Evolutionary conservation across 1,140 invertebrate genomes (phyloP), one percentile per base, ranked within the genome.

Genomic region (Leptoteleia sp.): DNA sequence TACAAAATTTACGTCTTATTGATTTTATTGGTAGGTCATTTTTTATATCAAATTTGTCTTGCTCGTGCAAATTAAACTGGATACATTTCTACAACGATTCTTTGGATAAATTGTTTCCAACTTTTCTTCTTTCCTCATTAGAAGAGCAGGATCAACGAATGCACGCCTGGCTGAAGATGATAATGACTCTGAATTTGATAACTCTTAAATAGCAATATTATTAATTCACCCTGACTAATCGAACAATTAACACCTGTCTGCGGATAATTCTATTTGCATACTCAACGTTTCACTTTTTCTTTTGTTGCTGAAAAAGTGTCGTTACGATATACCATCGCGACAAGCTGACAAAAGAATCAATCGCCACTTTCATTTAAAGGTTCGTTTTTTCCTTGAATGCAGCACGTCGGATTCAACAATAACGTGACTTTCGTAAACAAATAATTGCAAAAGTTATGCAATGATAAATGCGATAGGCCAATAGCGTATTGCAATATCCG

Each of bases 401-500:
- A 33, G 17, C 50, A 16, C 15, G 50, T 22, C 19, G 17, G 6
- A 42, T 33, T 62, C 52, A 43, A 71, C 38, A 67, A 79, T 59
- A 40, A 47, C 38, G 62, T 42, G 43, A 73, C 68, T 68, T 72
- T 62, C 54, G 54, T 62, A 52, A 68, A 73, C 62, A 73, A 54
- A 54, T 62, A 73, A 72, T 65, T 72, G 61, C 61, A 35, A 3
- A 0, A 5, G 22, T 73, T 72, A 43, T 50, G 68, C 25, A 79
- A 77, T 33, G 42, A 25, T 43, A 61, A 61, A 67, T 72, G 57
- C 76, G 54, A 68, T 38, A 59, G 47, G 43, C 38, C 22, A 55
- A 79, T 72, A 59, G 62, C 50, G 61, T 62, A 73, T 68, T 73
- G 76, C 76, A 79, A 79, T 73, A 71, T 73, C 68, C 76, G 55